Evolutionary conservation across 2,797 vertebrate species (phyloP).

Genomic region (Hippocampus kuda): DNA sequence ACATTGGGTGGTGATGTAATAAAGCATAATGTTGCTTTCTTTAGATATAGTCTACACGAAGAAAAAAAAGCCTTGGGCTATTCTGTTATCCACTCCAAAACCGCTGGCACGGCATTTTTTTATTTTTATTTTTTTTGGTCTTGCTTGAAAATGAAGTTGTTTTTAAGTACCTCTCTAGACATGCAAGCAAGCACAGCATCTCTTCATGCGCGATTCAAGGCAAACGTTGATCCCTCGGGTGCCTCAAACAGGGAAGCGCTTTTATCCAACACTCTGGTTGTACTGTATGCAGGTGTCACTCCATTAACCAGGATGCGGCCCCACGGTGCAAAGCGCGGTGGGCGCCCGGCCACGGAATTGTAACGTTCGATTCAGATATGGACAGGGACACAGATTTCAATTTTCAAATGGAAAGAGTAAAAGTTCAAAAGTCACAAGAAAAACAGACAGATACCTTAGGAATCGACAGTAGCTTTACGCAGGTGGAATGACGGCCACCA

Average conservation of each 20-base stretch:
- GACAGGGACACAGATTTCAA: neutral
- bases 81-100: neutral
- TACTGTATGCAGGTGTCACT: slow-evolving; percentile 30
- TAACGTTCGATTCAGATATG: slow-evolving; percentile 26
- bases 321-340: neutral
- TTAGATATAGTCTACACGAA: neutral
- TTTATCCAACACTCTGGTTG: slow-evolving; percentile 29
- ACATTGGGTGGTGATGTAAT: neutral
- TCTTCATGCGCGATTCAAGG: slow-evolving; percentile 17
- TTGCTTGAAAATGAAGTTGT: neutral
- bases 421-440: neutral
- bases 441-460: neutral
- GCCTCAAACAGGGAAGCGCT: slow-evolving; percentile 19
- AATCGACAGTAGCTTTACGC: neutral
- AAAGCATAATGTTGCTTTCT: neutral
- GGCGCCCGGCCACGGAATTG: slow-evolving; percentile 15
- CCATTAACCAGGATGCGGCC: slow-evolving; percentile 23
- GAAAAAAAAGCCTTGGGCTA: neutral
- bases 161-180: neutral
- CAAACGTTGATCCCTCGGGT: slow-evolving; percentile 19
- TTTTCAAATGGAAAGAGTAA: neutral
- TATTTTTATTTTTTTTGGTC: too few relatives aligned
- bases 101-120: neutral
- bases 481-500: neutral
- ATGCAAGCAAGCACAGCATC: neutral